phyloP scores from a whole-genome alignment of 2,888 invertebrate genomes.

The Prosopocoilus inquinatus region DNA sequence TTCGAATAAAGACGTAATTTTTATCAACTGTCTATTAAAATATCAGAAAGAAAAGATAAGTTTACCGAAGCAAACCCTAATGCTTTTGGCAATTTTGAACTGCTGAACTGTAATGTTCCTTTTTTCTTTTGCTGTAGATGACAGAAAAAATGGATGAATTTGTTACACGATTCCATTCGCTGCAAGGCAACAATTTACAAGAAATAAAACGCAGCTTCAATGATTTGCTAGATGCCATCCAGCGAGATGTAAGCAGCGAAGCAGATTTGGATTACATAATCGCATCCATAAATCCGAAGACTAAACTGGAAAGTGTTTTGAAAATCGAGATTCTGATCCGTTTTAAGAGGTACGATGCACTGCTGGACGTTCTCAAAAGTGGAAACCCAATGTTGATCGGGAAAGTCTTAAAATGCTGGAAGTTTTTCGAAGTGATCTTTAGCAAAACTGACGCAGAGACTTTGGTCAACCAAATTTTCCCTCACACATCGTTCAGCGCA shows the following conservation, averaged over 20 bases:
- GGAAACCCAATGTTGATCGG: slow-evolving; percentile 13
- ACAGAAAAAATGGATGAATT: slow-evolving; percentile 8
- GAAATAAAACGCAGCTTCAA: slow-evolving; percentile 16
- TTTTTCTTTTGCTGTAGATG: neutral
- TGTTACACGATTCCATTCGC: slow-evolving; percentile 4
- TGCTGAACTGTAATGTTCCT: too few relatives aligned
- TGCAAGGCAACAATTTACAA: slow-evolving; percentile 7
- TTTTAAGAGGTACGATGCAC: slow-evolving; percentile 11
- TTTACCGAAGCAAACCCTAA: too few relatives aligned
- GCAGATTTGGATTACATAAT: slow-evolving; percentile 11
- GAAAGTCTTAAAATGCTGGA: slow-evolving; percentile 17
- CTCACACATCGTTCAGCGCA: slow-evolving; percentile 18
- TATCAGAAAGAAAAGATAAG: too few relatives aligned
- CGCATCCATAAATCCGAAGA: slow-evolving; percentile 9
- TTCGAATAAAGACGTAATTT: too few relatives aligned
- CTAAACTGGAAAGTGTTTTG: slow-evolving; percentile 17
- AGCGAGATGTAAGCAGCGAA: neutral
- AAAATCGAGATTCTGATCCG: slow-evolving; percentile 16
- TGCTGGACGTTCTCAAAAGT: slow-evolving; percentile 18
- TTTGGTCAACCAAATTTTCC: slow-evolving; percentile 17
- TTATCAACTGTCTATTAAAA: too few relatives aligned
- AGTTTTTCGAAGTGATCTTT: slow-evolving; percentile 12
- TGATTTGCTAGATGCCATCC: slow-evolving; percentile 6
- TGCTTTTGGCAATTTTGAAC: too few relatives aligned
- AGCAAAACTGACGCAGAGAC: neutral